These are phyloP conservation scores for Zosterops lateralis DNA, from an alignment of 2,113 vertebrate genomes.

Conservation along the genomic window DNA sequence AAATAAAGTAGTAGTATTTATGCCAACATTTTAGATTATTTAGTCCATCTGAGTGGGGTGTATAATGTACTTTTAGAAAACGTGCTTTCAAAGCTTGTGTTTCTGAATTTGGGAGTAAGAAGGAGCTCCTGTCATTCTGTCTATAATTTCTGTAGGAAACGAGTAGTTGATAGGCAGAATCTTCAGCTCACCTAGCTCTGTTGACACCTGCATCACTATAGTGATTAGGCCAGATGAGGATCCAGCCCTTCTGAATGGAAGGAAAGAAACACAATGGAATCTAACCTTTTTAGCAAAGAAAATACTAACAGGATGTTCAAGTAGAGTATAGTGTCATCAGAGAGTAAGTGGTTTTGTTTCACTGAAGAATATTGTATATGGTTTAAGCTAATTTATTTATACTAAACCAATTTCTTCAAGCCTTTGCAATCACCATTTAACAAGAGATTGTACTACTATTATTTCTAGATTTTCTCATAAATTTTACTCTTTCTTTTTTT, in stretches of 20 bases:
- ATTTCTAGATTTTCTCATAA: background rate
- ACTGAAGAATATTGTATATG: background rate
- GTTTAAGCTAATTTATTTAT: background rate
- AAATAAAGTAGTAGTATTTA: background rate
- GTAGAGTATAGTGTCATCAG: background rate
- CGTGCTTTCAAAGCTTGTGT: background rate
- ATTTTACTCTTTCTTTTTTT: background rate
- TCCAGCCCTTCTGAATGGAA: background rate
- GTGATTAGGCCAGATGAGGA: background rate
- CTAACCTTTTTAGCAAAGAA: background rate
- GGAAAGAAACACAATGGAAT: background rate
- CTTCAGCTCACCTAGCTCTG: background rate
- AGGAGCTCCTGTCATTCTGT: background rate
- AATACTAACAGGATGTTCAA: background rate
- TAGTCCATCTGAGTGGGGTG: background rate
- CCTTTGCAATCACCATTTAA: background rate
- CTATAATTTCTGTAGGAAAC: background rate
- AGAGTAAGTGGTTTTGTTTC: background rate
- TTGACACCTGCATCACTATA: accelerated
- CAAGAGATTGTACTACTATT: background rate
- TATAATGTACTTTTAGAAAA: background rate
- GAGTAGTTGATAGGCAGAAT: background rate
- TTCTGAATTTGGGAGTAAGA: background rate
- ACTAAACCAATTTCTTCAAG: background rate
- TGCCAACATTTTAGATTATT: background rate